These are phyloP conservation scores for Candidula unifasciata DNA, from an alignment of 2,888 invertebrate genomes.

Conservation along the genomic window DNA sequence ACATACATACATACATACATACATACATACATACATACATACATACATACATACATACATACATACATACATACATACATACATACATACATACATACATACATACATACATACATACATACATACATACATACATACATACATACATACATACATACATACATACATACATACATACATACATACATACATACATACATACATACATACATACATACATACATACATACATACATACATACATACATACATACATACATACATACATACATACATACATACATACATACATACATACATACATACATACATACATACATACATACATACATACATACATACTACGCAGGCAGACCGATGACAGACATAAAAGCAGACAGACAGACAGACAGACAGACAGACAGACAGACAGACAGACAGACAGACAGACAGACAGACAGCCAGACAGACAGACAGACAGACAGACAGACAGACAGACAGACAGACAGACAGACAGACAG, in stretches of 20 bases:
- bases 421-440: too few species aligned
- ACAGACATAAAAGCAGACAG: not conserved
- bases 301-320: not conserved
- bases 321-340: not conserved
- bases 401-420: not conserved
- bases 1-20: not conserved
- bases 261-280: not conserved
- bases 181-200: not conserved
- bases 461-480: not conserved
- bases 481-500: not conserved
- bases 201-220: not conserved
- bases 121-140: not conserved
- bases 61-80: not conserved
- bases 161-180: not conserved
- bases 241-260: not conserved
- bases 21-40: not conserved
- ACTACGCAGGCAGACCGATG: too few species aligned
- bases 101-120: not conserved
- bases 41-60: not conserved
- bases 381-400: not conserved
- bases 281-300: not conserved
- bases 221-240: not conserved
- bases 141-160: not conserved
- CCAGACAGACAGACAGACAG: not conserved
- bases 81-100: not conserved